phyloP scores from a whole-genome alignment of 2,113 vertebrate species.

The Cheirogaleus medius region DNA sequence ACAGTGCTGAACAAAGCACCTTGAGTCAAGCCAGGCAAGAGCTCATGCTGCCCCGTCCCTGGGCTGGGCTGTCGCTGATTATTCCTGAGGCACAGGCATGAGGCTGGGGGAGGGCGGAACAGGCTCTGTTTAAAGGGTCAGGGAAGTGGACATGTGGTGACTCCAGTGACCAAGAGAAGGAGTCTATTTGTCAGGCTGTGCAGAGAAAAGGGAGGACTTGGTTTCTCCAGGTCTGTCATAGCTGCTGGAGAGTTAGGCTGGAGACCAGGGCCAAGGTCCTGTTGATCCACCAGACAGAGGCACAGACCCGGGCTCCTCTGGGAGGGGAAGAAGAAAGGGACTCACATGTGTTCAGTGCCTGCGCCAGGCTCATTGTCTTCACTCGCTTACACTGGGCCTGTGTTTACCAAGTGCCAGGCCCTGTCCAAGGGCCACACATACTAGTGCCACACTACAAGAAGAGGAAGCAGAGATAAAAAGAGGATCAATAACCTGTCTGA shows the following conservation, averaged over 20 bases:
- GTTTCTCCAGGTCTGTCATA: not conserved
- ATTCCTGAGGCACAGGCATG: not conserved
- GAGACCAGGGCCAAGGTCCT: not conserved
- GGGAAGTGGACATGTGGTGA: not conserved
- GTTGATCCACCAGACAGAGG: not conserved
- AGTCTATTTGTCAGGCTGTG: not conserved
- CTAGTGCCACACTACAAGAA: not conserved
- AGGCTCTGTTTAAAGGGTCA: not conserved
- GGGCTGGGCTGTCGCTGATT: not conserved
- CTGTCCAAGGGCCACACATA: not conserved
- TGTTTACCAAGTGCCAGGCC: not conserved
- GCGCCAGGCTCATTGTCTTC: accelerated
- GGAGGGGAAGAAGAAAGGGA: not conserved
- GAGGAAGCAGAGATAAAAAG: not conserved
- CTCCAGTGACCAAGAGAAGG: not conserved
- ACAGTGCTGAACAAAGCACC: not conserved
- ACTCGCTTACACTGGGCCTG: no score
- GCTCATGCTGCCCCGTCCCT: not conserved
- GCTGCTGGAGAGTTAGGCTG: not conserved
- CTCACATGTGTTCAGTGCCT: accelerated
- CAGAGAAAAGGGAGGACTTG: not conserved
- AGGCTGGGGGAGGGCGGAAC: not conserved
- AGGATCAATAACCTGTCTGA: not conserved
- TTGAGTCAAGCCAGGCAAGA: not conserved
- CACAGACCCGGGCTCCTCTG: not conserved